Evolutionary conservation across 2,797 vertebrate genomes (phyloP).

Genomic region (Phrynocephalus vlangalii): DNA sequence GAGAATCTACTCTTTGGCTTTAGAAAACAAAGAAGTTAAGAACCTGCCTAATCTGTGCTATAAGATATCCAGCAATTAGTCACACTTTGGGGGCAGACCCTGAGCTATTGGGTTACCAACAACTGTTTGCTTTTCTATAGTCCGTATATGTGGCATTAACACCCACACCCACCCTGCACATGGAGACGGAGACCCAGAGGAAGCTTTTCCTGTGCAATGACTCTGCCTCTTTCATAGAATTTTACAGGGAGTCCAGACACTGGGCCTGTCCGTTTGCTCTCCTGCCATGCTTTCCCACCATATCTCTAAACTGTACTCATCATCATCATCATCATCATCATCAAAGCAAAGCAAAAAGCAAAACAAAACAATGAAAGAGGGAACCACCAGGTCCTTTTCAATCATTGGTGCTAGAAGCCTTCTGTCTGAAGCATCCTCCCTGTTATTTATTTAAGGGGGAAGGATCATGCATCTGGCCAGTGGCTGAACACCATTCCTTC

Average conservation of each 20-base stretch:
- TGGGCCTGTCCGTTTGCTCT: neutral
- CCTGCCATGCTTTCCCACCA: neutral
- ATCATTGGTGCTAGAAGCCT: neutral
- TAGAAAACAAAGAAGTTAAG: constrained; percentile 2
- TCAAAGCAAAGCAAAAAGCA: neutral
- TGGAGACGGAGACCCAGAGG: neutral
- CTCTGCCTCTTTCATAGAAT: neutral
- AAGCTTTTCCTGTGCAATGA: neutral
- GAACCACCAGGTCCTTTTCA: neutral
- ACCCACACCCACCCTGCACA: neutral
- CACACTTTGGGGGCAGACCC: neutral
- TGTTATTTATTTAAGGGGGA: too few relatives aligned
- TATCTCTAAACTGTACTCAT: neutral
- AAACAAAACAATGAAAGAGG: neutral
- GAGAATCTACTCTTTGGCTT: neutral
- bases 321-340: neutral
- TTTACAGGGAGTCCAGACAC: neutral
- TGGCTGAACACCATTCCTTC: too few relatives aligned
- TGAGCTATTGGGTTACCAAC: neutral
- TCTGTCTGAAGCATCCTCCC: neutral
- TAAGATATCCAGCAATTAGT: neutral
- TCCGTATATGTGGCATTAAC: neutral
- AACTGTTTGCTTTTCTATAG: neutral
- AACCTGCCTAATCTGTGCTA: constrained; percentile 3
- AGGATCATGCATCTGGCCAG: too few relatives aligned